These are phyloP conservation scores for Staurois parvus DNA, from an alignment of 2,797 vertebrate species.

Conservation along the genomic window DNA sequence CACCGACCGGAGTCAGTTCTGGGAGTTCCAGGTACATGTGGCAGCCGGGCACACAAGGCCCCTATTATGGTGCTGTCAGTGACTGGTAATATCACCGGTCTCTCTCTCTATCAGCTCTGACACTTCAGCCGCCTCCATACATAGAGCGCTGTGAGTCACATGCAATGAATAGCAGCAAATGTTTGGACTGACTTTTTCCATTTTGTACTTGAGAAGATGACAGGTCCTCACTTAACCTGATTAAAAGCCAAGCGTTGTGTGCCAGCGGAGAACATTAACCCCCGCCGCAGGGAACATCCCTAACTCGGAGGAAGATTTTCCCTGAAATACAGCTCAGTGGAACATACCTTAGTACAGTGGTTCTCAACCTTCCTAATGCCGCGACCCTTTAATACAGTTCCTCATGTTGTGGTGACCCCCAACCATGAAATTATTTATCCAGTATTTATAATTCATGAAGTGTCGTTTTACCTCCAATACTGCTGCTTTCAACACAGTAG, in stretches of 20 bases:
- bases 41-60: not conserved
- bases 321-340: not conserved
- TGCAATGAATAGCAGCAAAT: constrained; percentile 35
- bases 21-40: not conserved
- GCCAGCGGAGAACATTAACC: not conserved
- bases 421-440: no score
- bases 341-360: no score
- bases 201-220: constrained; percentile 39
- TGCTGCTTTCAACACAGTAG: no score
- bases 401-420: no score
- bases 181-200: constrained; percentile 41
- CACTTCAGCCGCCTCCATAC: constrained; percentile 15
- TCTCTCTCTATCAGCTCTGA: constrained; percentile 18
- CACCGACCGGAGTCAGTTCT: no score
- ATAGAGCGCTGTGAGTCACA: constrained; percentile 36
- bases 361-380: no score
- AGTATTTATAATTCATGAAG: no score
- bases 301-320: not conserved
- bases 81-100: not conserved
- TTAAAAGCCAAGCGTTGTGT: not conserved
- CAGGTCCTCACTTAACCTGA: constrained; percentile 32
- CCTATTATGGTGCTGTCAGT: constrained; percentile 32
- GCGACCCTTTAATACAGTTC: no score
- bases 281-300: constrained; percentile 1
- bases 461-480: no score